These are phyloP conservation scores for Enteromius afrohamiltoni DNA, from an alignment of 2,797 vertebrate genomes.

Conservation along the genomic window DNA sequence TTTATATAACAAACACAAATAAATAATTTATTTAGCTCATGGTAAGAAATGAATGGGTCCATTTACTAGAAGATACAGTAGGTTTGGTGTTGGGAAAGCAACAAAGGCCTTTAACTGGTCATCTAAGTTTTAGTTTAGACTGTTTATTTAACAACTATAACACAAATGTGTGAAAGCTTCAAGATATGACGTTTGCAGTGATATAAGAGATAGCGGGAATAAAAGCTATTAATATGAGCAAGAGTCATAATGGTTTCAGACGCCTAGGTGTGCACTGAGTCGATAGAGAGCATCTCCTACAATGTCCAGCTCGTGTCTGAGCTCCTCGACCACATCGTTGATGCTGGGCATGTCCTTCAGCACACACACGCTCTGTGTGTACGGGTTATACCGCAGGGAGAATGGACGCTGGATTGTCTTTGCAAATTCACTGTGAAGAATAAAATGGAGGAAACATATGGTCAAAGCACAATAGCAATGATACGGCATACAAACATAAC, in stretches of 20 bases:
- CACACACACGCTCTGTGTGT: conserved; percentile 92
- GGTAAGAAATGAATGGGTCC: not conserved
- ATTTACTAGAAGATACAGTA: not conserved
- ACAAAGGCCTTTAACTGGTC: not conserved
- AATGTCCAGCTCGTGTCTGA: conserved; percentile 90
- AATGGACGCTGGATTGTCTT: conserved; percentile 96
- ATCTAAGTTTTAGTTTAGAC: not conserved
- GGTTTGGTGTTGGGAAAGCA: not conserved
- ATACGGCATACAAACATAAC: not conserved
- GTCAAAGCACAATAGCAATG: not conserved
- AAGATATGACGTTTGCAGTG: not conserved
- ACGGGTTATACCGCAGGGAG: conserved; percentile 93
- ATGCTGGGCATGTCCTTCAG: conserved; percentile 92
- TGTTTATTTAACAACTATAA: not conserved
- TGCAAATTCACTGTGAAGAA: conserved; percentile 87
- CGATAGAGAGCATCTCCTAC: conserved; percentile 89
- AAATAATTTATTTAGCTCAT: conserved; percentile 31
- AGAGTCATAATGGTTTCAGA: conserved; percentile 70
- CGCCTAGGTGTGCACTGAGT: conserved; percentile 85
- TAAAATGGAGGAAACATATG: not conserved
- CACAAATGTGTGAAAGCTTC: not conserved
- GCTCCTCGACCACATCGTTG: conserved; percentile 87
- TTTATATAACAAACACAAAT: conserved; percentile 5
- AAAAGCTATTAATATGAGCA: conserved; percentile 8
- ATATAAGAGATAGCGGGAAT: conserved; percentile 18